phyloP scores from a whole-genome alignment of 2,888 invertebrate species.

The Gastracanthus pulcherrimus region DNA sequence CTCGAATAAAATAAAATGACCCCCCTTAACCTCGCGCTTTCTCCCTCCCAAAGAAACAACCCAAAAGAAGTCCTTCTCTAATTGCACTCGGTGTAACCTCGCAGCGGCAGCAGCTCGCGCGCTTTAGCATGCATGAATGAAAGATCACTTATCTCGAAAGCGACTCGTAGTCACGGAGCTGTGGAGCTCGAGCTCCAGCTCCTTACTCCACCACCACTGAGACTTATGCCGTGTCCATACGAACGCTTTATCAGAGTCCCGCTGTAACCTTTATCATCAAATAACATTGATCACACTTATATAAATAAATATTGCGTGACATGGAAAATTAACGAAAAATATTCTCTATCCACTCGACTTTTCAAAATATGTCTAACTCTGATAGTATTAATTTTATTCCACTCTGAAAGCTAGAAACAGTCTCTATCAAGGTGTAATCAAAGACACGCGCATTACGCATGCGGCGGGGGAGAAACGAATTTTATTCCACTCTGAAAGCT shows the following conservation, averaged over 20 bases:
- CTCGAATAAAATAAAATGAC: not conserved
- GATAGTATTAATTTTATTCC: too few species aligned
- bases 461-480: not conserved
- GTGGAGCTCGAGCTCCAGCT: not conserved
- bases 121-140: conserved; percentile 31
- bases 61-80: not conserved
- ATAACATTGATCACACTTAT: too few species aligned
- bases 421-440: not conserved
- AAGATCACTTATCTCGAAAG: conserved; percentile 41
- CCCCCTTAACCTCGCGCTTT: not conserved
- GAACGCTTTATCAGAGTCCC: too few species aligned
- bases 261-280: too few species aligned
- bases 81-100: not conserved
- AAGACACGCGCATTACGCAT: not conserved
- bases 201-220: not conserved
- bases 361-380: too few species aligned
- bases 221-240: too few species aligned
- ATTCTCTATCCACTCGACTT: too few species aligned
- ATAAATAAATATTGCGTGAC: too few species aligned
- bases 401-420: too few species aligned
- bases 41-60: not conserved
- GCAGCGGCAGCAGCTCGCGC: not conserved
- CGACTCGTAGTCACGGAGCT: not conserved
- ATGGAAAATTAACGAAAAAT: too few species aligned
- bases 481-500: too few species aligned